Evolutionary conservation across 2,888 invertebrate species (phyloP).

Genomic region (Caenorhabditis sp.): DNA sequence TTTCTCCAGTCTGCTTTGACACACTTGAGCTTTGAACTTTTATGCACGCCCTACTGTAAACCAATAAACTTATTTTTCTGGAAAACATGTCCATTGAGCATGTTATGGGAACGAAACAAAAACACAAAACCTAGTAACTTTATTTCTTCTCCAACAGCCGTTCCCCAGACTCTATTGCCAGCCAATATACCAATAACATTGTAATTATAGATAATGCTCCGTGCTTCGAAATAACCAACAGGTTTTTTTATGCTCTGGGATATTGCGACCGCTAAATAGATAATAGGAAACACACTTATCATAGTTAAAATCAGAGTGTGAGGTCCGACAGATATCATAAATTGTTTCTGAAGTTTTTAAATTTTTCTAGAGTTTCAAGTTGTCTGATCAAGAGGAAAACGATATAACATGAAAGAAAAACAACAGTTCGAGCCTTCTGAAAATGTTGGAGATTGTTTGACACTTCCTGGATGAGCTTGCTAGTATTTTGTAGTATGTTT

Average conservation of each 20-base stretch:
- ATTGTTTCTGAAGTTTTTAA: slow-evolving; percentile 11
- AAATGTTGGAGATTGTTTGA: too few species aligned
- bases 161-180: not conserved
- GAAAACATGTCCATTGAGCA: not conserved
- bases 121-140: not conserved
- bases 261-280: slow-evolving; percentile 1
- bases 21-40: too few species aligned
- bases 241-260: slow-evolving; percentile 4
- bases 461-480: too few species aligned
- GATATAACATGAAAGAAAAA: slow-evolving; percentile 10
- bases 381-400: not conserved
- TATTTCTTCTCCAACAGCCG: not conserved
- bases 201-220: slow-evolving; percentile 27
- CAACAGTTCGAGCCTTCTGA: too few species aligned
- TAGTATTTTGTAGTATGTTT: too few species aligned
- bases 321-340: slow-evolving; percentile 4
- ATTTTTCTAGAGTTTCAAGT: slow-evolving; percentile 2
- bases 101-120: not conserved
- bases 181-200: slow-evolving; percentile 35
- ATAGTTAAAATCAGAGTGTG: slow-evolving; percentile 14
- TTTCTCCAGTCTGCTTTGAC: not conserved
- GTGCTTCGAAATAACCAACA: slow-evolving; percentile 17
- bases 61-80: too few species aligned
- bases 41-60: too few species aligned
- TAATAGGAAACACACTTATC: not conserved